phyloP scores from a whole-genome alignment of 2,113 vertebrate genomes.

The Cacatua alba region DNA sequence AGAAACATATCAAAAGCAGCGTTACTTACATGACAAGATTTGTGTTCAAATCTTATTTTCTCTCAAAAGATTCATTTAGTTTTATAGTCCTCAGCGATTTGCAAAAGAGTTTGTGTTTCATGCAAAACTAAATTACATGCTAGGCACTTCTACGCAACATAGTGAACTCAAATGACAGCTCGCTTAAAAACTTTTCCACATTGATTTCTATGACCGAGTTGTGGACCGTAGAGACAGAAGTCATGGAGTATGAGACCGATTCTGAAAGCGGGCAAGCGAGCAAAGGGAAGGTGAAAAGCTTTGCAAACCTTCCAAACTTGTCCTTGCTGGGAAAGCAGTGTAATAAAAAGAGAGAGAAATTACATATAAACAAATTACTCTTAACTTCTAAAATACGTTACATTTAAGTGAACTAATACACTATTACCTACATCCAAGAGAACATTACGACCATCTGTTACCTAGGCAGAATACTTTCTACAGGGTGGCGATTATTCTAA shows the following conservation, averaged over 20 bases:
- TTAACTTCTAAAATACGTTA: slow-evolving; percentile 77
- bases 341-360: slow-evolving; percentile 97
- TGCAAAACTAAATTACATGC: slow-evolving; percentile 72
- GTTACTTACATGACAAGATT: slow-evolving; percentile 18
- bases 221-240: slow-evolving; percentile 85
- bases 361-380: slow-evolving; percentile 88
- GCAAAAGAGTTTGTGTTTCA: slow-evolving; percentile 48
- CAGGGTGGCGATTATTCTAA: slow-evolving; percentile 15
- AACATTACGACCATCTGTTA: slow-evolving; percentile 58
- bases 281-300: slow-evolving; percentile 99
- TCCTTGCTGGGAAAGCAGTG: slow-evolving; percentile 99
- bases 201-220: slow-evolving; percentile 72
- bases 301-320: slow-evolving; percentile 99
- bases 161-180: slow-evolving; percentile 62
- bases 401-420: slow-evolving; percentile 73
- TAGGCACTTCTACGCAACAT: slow-evolving; percentile 30
- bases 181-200: slow-evolving; percentile 63
- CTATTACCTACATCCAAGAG: slow-evolving; percentile 70
- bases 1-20: slow-evolving; percentile 28
- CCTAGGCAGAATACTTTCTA: slow-evolving; percentile 59
- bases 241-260: slow-evolving; percentile 88
- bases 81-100: slow-evolving; percentile 22
- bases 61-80: neutral
- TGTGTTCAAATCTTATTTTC: neutral
- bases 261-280: slow-evolving; percentile 87